phyloP scores from a whole-genome alignment of 2,797 vertebrate genomes.

The Vireo griseus region DNA sequence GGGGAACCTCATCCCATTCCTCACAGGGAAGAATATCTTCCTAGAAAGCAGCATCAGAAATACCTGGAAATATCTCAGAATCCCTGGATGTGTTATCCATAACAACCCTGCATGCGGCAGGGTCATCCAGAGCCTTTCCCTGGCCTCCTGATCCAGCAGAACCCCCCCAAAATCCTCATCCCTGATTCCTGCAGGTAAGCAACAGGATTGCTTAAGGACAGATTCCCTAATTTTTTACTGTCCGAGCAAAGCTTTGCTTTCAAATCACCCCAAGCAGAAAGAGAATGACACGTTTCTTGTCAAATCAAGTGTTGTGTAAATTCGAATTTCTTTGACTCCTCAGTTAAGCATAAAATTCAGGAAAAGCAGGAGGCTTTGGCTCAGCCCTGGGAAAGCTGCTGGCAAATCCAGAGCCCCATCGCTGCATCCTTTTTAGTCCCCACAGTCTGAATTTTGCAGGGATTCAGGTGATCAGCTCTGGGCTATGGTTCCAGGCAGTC shows the following conservation, averaged over 20 bases:
- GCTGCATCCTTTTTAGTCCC: not conserved
- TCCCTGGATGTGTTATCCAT: not conserved
- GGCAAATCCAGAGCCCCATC: not conserved
- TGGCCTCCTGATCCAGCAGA: not conserved
- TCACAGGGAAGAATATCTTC: not conserved
- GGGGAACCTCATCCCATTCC: not conserved
- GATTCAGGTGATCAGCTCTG: not conserved
- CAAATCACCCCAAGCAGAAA: not conserved
- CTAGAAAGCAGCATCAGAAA: not conserved
- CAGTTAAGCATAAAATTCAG: not conserved
- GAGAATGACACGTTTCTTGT: not conserved
- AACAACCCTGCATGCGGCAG: fast-evolving
- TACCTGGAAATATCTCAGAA: not conserved
- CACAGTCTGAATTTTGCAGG: not conserved
- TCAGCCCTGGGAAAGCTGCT: not conserved
- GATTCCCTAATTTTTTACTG: not conserved
- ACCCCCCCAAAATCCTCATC: not conserved
- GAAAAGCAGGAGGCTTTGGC: not conserved
- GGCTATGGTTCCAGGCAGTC: not conserved
- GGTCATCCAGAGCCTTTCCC: not conserved
- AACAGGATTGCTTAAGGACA: not conserved
- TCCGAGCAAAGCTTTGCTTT: not conserved
- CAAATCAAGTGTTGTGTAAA: not conserved
- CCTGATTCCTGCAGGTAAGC: not conserved
- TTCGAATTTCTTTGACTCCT: not conserved